Evolutionary conservation across 2,797 vertebrate genomes (phyloP).

Genomic region (Telmatherina bonti): DNA sequence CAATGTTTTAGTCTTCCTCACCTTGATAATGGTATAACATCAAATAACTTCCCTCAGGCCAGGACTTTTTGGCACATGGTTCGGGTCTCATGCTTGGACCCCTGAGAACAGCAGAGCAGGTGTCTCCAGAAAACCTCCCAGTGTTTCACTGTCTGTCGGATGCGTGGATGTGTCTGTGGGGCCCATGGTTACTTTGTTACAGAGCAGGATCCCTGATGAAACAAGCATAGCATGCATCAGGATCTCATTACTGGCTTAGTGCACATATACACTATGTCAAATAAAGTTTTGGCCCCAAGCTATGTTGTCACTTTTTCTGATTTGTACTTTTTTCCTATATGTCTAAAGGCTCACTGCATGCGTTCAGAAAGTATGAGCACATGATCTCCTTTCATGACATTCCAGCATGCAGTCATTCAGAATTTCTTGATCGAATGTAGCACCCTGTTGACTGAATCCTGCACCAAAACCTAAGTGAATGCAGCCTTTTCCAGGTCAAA

Average conservation of each 20-base stretch:
- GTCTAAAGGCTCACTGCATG: slow-evolving; percentile 28
- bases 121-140: slow-evolving; percentile 65
- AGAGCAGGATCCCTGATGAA: slow-evolving; percentile 27
- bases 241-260: slow-evolving; percentile 66
- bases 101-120: slow-evolving; percentile 50
- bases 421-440: slow-evolving; percentile 48
- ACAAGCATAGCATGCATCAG: slow-evolving; percentile 55
- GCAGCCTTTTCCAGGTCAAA: slow-evolving; percentile 39
- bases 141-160: slow-evolving; percentile 51
- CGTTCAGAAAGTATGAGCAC: slow-evolving; percentile 48
- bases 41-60: slow-evolving; percentile 52
- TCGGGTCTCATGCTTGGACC: slow-evolving; percentile 35
- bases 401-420: slow-evolving; percentile 43
- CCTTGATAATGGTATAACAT: slow-evolving; percentile 59
- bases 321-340: slow-evolving; percentile 52
- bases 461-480: slow-evolving; percentile 23
- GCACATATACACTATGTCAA: slow-evolving; percentile 63
- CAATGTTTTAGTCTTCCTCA: slow-evolving; percentile 52
- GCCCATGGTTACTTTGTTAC: slow-evolving; percentile 40
- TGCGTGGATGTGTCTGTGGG: slow-evolving; percentile 54
- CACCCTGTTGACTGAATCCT: slow-evolving; percentile 41
- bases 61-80: slow-evolving; percentile 36
- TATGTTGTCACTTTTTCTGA: slow-evolving; percentile 68
- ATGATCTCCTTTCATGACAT: slow-evolving; percentile 42
- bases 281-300: slow-evolving; percentile 47